Percentiles rank a stretch among this genome's conserved stretches.
phyloP scores from a whole-genome alignment of 2,113 vertebrate genomes.

The Illadopsis cleaveri region DNA sequence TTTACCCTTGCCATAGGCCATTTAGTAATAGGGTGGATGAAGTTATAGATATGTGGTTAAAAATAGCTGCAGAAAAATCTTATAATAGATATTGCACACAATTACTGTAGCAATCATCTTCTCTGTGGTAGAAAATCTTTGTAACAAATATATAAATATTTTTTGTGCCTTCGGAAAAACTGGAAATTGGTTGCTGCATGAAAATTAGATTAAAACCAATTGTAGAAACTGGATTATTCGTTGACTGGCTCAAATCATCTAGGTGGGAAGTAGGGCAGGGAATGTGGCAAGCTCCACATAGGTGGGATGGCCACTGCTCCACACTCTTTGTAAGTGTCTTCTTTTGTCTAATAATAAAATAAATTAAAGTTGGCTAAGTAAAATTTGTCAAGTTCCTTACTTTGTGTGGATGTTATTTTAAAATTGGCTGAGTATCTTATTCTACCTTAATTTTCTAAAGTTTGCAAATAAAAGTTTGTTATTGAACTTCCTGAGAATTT shows the following conservation, averaged over 20 bases:
- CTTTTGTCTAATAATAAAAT: neutral
- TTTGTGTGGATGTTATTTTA: neutral
- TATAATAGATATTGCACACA: neutral
- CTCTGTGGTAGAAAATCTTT: neutral
- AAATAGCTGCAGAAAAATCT: neutral
- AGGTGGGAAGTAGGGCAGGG: too few relatives aligned
- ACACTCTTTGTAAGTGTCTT: neutral
- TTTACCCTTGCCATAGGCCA: neutral
- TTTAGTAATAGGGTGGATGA: neutral
- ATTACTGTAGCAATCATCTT: neutral
- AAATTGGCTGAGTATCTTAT: neutral
- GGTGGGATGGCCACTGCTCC: neutral
- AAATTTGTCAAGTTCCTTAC: neutral
- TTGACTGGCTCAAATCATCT: neutral
- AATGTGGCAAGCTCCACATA: fast-evolving
- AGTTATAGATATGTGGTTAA: neutral
- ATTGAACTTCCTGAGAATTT: neutral
- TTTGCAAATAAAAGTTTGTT: neutral
- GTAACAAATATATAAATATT: neutral
- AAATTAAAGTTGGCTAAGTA: neutral
- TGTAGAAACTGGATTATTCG: neutral
- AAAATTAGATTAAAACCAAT: neutral
- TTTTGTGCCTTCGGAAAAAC: neutral
- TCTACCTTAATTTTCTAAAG: neutral
- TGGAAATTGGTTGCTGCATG: neutral